Conservation (phyloP, 2,888 invertebrate genomes). For the Cyaniris semiargus region DNA sequence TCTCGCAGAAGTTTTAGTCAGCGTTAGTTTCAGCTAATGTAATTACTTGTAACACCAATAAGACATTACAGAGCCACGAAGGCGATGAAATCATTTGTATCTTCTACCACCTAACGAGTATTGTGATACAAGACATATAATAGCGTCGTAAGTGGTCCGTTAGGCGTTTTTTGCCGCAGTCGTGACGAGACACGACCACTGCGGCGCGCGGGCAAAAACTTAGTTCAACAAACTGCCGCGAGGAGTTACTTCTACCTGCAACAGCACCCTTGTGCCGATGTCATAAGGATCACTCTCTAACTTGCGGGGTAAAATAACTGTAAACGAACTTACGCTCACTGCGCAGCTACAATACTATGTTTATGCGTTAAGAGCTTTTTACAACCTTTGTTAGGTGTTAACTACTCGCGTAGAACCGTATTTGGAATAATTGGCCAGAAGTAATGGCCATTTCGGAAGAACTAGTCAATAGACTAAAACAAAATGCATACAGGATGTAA, state of each 20-base stretch:
- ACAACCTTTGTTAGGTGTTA: background rate
- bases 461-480: background rate
- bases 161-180: background rate
- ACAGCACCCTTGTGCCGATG: background rate
- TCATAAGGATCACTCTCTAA: background rate
- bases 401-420: background rate
- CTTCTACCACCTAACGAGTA: background rate
- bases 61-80: background rate
- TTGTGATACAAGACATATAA: slow-evolving; percentile 1
- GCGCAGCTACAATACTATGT: background rate
- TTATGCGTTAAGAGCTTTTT: slow-evolving; percentile 2
- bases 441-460: background rate
- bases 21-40: no score
- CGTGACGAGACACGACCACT: background rate
- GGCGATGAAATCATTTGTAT: background rate
- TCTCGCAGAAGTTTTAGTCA: no score
- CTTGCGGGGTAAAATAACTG: background rate
- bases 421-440: background rate
- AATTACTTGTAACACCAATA: background rate
- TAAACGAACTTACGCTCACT: background rate
- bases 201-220: slow-evolving; percentile 52
- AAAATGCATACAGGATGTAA: background rate
- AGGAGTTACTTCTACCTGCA: background rate
- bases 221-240: slow-evolving; percentile 62
- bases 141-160: slow-evolving; percentile 3